phyloP scores from a whole-genome alignment of 2,113 vertebrate species.

The Gracilinanus agilis region DNA sequence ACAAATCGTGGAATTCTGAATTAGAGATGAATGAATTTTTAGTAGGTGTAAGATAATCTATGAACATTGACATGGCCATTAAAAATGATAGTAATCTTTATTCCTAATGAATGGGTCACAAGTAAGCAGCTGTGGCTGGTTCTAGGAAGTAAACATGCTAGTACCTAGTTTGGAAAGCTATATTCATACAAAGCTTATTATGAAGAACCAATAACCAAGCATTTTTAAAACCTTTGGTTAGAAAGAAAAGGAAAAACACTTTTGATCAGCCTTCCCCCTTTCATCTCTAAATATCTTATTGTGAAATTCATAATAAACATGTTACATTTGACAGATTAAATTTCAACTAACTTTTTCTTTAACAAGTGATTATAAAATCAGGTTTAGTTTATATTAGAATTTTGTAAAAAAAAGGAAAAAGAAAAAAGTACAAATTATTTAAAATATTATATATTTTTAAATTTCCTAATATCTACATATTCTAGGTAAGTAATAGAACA shows the following conservation, averaged over 20 bases:
- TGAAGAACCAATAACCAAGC: neutral
- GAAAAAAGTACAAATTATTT: neutral
- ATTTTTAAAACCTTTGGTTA: slow-evolving; percentile 10
- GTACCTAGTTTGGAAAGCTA: neutral
- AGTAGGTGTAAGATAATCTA: neutral
- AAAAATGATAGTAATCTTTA: slow-evolving; percentile 1
- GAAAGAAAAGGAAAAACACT: slow-evolving; percentile 12
- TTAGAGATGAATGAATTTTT: neutral
- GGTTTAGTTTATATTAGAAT: slow-evolving; percentile 13
- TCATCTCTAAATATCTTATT: slow-evolving; percentile 48
- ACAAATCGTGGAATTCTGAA: neutral
- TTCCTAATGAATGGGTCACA: neutral
- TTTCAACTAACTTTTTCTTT: slow-evolving; percentile 40
- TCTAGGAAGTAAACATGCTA: slow-evolving; percentile 21
- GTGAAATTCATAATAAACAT: slow-evolving; percentile 23
- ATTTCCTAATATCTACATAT: neutral
- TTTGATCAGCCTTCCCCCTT: slow-evolving; percentile 1
- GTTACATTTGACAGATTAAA: slow-evolving; percentile 56
- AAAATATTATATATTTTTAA: neutral
- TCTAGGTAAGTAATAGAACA: neutral
- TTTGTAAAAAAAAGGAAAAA: neutral
- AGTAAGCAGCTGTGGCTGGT: neutral
- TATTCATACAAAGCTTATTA: neutral
- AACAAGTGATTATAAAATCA: slow-evolving; percentile 38
- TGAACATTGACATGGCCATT: slow-evolving; percentile 40